Base-by-base conservation (phyloP, 1,140 invertebrate genomes). In the Manduca sexta region DNA sequence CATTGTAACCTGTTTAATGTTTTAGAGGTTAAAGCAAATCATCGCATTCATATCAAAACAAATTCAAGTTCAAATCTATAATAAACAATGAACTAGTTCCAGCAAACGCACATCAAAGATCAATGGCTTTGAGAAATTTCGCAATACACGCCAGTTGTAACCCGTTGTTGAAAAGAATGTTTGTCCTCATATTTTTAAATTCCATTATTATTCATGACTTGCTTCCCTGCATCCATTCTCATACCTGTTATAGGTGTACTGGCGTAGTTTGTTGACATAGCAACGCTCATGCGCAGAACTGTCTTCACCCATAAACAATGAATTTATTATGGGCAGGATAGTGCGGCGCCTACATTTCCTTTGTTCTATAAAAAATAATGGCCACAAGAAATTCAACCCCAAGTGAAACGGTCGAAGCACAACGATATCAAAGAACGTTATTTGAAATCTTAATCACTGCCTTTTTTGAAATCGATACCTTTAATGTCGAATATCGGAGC, bases 251-350 rank as follows among this genome's bases (percentile, higher is more conserved):
- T 34, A 45, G 8, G 35, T 15, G 11, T 45, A 12, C 5, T 34
- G 12, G 8, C 17, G 60, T 57, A 67, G 63, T 69, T 71, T 81
- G 80, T 79, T 84, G 74, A 78, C 76, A 81, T 76, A 71, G 58
- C 50, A 56, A 65, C 51, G 74, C 52, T 68, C 78, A 82, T 84
- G 80, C 80, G 80, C 80, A 79, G 48, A 62, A 38, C 44, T 38
- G 41, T 50, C 56, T 50, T 48, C 71, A 69, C 78, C 54, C 61
- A 81, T 80, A 78, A 75, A 75, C 68, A 81, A 79, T 78, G 72
- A 68, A 56, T 60, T 57, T 60, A 68, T 63, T 64, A 60, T 62
- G 41, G 49, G 55, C 63, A 47, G 30, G 41, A 42, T 14, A 51
- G 43, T 43, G 14, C 41, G 14, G 6, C 4, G n/a, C 11, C 12